Evolutionary conservation across 2,113 vertebrate species (phyloP), one percentile per base, ranked within the genome.

Genomic region (Larimichthys crocea): DNA sequence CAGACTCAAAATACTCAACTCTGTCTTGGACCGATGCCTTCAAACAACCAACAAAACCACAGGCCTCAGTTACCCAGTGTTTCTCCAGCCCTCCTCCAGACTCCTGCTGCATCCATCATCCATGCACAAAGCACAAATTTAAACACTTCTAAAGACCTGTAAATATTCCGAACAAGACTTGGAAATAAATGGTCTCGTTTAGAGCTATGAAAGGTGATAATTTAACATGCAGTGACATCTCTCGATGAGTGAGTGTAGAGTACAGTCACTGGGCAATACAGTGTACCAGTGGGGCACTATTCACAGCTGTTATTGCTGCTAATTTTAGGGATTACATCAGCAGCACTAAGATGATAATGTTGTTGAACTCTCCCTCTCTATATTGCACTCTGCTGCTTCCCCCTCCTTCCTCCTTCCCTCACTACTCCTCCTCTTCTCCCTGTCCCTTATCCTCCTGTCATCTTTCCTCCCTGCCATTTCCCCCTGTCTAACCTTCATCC

Each of bases 321-420:
- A 97, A 97, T 96, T 98, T 97, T 97, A 97, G 96, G 95, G 95
- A 96, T 98, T 96, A 96, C 97, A 96, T 98, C 97, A 97, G 94
- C 95, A 81, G 94, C 90, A 59, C 92, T 92, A 92, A 96, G 92
- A 95, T 96, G 95, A 95, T 95, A 94, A 96, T 90, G 95, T 94
- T 90, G 91, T 88, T 94, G 91, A 48, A 89, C 89, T 26, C 89
- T 88, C 65, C 31, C 57, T 44, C 53, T 60, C 40, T 44, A 7
- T 76, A 63, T 78, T 78, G 22, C 61, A 64, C 86, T 50, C 57
- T 75, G 50, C 75, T 56, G 24, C 59, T 53, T 26, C 71, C 16
- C 62, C 26, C 42, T 56, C 55, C 10, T 70, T 70, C 57, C 68
- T 49, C 64, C 49, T 24, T 50, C 55, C 2, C 12, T 77, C 56